Base-by-base conservation (phyloP, 2,888 invertebrate species). In the Conops quadrifasciatus region DNA sequence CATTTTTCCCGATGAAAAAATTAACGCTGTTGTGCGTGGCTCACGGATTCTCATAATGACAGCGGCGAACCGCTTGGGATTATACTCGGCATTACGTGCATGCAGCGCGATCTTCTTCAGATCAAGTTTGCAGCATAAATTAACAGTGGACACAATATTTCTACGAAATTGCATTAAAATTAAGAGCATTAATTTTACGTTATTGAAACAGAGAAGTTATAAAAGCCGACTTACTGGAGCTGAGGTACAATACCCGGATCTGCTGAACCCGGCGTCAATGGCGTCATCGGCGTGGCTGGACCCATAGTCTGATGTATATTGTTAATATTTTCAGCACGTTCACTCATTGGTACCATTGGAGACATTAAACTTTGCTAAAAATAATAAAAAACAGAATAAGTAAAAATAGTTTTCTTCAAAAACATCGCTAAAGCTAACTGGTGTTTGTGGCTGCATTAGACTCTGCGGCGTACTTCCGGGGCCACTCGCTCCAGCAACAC, bases 61-160 rank as follows among this genome's bases (percentile, higher is more conserved):
- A 51, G 98, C 98, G 66, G 98, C 97, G 88, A 99, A 99, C 81
- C 98, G 93, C 87, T 98, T 98, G 11, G 98, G 98, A 86, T 99
- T 99, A 84, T 98, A 99, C 86, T 99, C 98, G 1, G 98, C 98
- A 88, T 99, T 99, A 84, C 98, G 91, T 0, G 98, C 98, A 84
- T 97, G 97, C 2, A 98, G 87, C 0, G 98, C 98, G 79, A 99
- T 99, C 87, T 95, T 96, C 83, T 98, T 98, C 73, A 99, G 88
- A 83, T 99, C 98, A 77, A 98, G 87, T 87, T 95, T 96, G 85
- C 97, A 97, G 80, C 93, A 94, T 67, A 99, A 87, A 86, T 97
- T 98, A 0, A 99, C 98, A 5, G 98, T 99, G 62, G 98, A 97
- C 0, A 99, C 98, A 81, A 99, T 98, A 83, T 98, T 99, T 83